Conservation (phyloP, 2,888 invertebrate species). For the Pristionchus maxplancki region DNA sequence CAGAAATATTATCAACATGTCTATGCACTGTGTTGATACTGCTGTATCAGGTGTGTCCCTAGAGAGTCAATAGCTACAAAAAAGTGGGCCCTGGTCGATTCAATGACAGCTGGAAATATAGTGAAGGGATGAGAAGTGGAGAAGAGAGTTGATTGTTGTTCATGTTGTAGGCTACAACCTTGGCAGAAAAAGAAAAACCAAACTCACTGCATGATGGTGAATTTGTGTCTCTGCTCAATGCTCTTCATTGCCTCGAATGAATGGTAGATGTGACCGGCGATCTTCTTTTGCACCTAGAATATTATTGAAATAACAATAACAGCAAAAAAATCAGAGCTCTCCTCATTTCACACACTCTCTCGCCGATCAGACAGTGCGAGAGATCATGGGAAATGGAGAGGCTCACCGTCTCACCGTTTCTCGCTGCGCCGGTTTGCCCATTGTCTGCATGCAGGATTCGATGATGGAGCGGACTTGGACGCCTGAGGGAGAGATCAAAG, state of each 20-base stretch:
- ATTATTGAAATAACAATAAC: too few species aligned
- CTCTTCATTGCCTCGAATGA: conserved; percentile 16
- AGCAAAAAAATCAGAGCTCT: too few species aligned
- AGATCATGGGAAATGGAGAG: not conserved
- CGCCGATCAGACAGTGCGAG: too few species aligned
- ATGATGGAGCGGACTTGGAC: conserved; percentile 60
- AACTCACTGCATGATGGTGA: conserved; percentile 15
- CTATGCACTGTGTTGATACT: not conserved
- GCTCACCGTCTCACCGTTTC: conserved; percentile 30
- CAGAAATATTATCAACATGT: not conserved
- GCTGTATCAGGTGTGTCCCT: not conserved
- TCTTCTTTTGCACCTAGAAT: conserved; percentile 48
- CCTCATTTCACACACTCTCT: too few species aligned
- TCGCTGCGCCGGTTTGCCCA: conserved; percentile 54
- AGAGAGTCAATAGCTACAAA: not conserved
- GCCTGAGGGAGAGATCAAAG: conserved; percentile 51
- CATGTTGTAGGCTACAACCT: too few species aligned
- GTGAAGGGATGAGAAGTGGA: too few species aligned
- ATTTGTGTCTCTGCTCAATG: conserved; percentile 18
- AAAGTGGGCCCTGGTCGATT: too few species aligned
- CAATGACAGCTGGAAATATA: too few species aligned
- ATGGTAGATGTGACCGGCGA: conserved; percentile 58
- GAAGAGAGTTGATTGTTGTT: too few species aligned
- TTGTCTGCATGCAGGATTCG: conserved; percentile 52
- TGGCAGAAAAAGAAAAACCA: not conserved